Base-by-base conservation (phyloP, 2,113 vertebrate genomes). In the Tinamus guttatus region DNA sequence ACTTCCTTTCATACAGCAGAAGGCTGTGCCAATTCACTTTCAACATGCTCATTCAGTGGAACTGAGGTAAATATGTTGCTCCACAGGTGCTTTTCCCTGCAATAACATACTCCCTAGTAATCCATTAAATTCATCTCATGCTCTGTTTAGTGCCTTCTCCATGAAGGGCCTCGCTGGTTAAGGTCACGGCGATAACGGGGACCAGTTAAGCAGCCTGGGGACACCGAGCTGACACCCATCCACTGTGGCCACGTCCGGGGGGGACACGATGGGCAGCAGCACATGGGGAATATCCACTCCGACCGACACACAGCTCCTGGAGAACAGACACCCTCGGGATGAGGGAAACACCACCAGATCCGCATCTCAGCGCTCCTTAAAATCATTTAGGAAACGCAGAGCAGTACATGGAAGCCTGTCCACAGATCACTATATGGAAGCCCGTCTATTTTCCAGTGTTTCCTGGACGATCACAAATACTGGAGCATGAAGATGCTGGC, bases 11-110 rank as follows among this genome's bases (percentile, higher is more conserved):
- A 89, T 64, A 86, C 96, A 96, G 93, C 79, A 67, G 83, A 94
- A 95, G 52, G 58, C 83, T 89, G 91, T 94, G 87, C 89, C 89
- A 84, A 56, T 65, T 84, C 60, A 76, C 87, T 92, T 96, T 95
- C 87, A 90, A 25, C 89, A 85, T 78, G 88, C 94, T 96, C 89
- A 92, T 93, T 97, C 93, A 71, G 89, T 85, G 95, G 94, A 95
- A 91, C 87, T 20, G 28, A 45, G 74, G 96, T 82, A 93, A 97
- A 97, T 93, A 94, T 85, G 93, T 75, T 82, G 95, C 84, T 85
- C 95, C 94, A 97, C 96, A 97, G 96, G 95, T 97, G 95, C 77
- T 94, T 95, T 84, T 95, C 90, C 95, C 75, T 77, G 94, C 67
- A 95, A 95, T 94, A 82, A 84, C 64, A 81, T 79, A 69, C 69